Percentiles rank a stretch among this genome's conserved stretches.
These are phyloP conservation scores for Naso thynnoides DNA, from an alignment of 2,797 vertebrate species.

Conservation along the genomic window DNA sequence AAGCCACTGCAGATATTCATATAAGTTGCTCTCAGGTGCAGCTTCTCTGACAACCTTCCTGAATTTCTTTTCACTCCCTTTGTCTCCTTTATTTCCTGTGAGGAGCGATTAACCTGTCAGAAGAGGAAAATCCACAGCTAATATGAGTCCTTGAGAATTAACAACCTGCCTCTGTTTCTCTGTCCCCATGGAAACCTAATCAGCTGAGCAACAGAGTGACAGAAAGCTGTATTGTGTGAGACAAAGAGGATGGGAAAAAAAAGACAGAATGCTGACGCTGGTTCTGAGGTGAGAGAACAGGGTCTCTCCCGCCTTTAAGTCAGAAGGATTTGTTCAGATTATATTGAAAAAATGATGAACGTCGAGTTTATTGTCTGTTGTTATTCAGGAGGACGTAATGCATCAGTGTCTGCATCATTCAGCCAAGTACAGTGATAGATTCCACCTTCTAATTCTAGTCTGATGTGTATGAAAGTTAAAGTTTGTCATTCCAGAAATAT, in stretches of 20 bases:
- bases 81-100: constrained; percentile 42
- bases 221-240: constrained; percentile 7
- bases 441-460: too few species aligned
- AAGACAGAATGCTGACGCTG: constrained; percentile 18
- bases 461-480: too few species aligned
- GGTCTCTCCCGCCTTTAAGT: neutral
- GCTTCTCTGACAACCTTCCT: constrained; percentile 18
- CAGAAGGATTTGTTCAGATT: neutral
- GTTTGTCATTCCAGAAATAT: too few species aligned
- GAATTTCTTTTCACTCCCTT: constrained; percentile 22
- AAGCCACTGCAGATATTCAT: neutral
- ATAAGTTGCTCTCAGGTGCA: neutral
- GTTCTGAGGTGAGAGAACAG: constrained; percentile 3
- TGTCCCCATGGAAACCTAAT: constrained; percentile 72
- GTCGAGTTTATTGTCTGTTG: neutral
- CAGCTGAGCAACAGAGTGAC: constrained; percentile 45
- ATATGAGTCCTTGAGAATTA: constrained; percentile 62
- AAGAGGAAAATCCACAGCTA: constrained; percentile 60
- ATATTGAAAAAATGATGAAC: neutral
- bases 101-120: constrained; percentile 60
- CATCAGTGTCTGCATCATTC: neutral
- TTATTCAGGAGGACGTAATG: neutral
- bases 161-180: constrained; percentile 55
- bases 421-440: too few species aligned
- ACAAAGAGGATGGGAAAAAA: constrained; percentile 19